Conservation (phyloP, 2,888 invertebrate species). For the Parascotia fuliginaria region DNA sequence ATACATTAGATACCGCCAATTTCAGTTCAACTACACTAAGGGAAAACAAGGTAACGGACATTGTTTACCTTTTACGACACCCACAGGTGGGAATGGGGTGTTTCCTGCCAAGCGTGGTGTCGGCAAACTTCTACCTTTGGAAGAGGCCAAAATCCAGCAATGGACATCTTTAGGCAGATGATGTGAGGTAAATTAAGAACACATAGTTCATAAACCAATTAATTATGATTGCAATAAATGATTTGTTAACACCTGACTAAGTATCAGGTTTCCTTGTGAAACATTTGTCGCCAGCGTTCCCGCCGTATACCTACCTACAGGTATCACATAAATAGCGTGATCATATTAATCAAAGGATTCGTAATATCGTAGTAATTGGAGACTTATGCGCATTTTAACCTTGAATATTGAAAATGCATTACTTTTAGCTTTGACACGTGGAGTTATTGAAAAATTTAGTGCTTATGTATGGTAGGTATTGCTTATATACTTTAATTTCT, state of each 20-base stretch:
- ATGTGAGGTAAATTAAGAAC: too few relatives aligned
- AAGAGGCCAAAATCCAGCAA: too few relatives aligned
- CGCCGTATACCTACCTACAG: constrained; percentile 32
- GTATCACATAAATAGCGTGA: constrained; percentile 1
- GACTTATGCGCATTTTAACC: constrained; percentile 40
- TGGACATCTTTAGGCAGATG: too few relatives aligned
- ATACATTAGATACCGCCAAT: too few relatives aligned
- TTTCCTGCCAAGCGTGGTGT: too few relatives aligned
- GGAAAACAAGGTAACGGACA: too few relatives aligned
- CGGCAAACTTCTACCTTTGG: too few relatives aligned
- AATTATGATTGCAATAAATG: constrained; percentile 10
- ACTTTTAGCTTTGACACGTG: constrained; percentile 6
- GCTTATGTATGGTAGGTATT: neutral
- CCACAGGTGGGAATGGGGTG: too few relatives aligned
- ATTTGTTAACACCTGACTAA: constrained; percentile 61
- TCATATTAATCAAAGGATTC: constrained; percentile 23
- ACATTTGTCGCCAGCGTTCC: constrained; percentile 68
- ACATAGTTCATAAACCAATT: too few relatives aligned
- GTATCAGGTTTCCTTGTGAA: constrained; percentile 79
- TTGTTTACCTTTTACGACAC: too few relatives aligned
- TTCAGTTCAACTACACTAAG: too few relatives aligned
- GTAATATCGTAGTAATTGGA: constrained; percentile 58
- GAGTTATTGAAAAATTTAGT: constrained; percentile 1
- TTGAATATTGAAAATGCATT: constrained; percentile 28
- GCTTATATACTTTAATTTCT: neutral